Percentiles rank a stretch among this genome's conserved stretches.
phyloP scores from a whole-genome alignment of 2,113 vertebrate species.

The Procavia capensis region DNA sequence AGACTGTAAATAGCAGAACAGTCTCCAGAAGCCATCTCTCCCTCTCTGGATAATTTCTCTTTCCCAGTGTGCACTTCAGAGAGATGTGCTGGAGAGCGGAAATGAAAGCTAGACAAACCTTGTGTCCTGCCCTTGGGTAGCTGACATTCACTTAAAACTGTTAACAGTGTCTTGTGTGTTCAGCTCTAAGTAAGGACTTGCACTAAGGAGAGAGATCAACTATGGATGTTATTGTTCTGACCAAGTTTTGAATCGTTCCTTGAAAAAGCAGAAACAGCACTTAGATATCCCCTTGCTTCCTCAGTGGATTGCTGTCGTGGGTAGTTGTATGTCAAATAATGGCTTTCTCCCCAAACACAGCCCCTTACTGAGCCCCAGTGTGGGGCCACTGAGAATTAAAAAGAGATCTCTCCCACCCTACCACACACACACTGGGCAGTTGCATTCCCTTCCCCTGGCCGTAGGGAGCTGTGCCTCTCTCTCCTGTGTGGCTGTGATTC shows the following conservation, averaged over 20 bases:
- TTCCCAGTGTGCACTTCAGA: not conserved
- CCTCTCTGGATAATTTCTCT: not conserved
- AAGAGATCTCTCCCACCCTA: not conserved
- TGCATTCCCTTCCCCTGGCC: not conserved
- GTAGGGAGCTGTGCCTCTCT: not conserved
- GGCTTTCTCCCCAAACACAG: not conserved
- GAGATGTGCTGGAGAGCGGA: not conserved
- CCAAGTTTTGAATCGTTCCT: conserved; percentile 5
- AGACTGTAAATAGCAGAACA: not conserved
- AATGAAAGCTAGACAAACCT: not conserved
- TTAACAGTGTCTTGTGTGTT: not conserved
- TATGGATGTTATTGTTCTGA: not conserved
- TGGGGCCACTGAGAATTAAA: not conserved
- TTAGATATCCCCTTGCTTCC: not conserved
- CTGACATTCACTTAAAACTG: not conserved
- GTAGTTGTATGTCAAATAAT: not conserved
- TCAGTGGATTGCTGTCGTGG: not conserved
- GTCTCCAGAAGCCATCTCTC: not conserved
- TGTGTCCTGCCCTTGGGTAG: not conserved
- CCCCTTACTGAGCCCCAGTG: not conserved
- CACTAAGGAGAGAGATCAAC: not conserved
- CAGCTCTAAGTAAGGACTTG: no score
- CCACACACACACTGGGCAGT: not conserved
- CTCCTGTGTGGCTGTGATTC: not conserved
- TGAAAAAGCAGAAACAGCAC: not conserved